A percentile compares a stretch with the other conserved stretches of the same genome.
Evolutionary conservation across 2,888 invertebrate species (phyloP).

Genomic region (Aspidapion aeneum): DNA sequence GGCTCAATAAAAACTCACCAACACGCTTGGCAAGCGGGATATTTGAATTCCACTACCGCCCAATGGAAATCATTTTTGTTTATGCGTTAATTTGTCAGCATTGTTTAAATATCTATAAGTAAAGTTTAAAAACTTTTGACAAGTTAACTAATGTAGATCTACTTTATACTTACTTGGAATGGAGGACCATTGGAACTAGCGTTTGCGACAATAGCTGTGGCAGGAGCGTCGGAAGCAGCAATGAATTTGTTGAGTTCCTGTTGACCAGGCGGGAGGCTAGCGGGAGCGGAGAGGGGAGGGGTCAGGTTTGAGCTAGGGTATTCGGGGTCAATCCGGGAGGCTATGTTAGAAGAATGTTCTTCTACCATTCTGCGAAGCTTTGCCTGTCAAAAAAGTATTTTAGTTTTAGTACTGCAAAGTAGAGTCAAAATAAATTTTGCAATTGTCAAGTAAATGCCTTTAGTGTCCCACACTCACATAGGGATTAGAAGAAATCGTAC

Average conservation of each 20-base stretch:
- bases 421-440: too few species aligned
- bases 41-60: too few species aligned
- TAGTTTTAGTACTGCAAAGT: too few species aligned
- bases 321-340: constrained; percentile 45
- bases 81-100: not conserved
- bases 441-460: too few species aligned
- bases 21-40: too few species aligned
- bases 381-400: constrained; percentile 38
- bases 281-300: constrained; percentile 33
- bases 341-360: constrained; percentile 62
- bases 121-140: too few species aligned
- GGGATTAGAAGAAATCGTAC: too few species aligned
- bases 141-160: too few species aligned
- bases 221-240: constrained; percentile 1
- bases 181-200: constrained; percentile 29
- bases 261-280: constrained; percentile 13
- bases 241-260: not conserved
- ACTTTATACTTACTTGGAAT: not conserved
- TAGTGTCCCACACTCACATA: too few species aligned
- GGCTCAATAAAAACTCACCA: too few species aligned
- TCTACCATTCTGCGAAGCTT: constrained; percentile 77
- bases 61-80: too few species aligned
- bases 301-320: constrained; percentile 42
- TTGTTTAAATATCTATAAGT: too few species aligned
- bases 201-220: constrained; percentile 34